Conservation (phyloP, 2,113 vertebrate species). For the Myiopsitta monachus region DNA sequence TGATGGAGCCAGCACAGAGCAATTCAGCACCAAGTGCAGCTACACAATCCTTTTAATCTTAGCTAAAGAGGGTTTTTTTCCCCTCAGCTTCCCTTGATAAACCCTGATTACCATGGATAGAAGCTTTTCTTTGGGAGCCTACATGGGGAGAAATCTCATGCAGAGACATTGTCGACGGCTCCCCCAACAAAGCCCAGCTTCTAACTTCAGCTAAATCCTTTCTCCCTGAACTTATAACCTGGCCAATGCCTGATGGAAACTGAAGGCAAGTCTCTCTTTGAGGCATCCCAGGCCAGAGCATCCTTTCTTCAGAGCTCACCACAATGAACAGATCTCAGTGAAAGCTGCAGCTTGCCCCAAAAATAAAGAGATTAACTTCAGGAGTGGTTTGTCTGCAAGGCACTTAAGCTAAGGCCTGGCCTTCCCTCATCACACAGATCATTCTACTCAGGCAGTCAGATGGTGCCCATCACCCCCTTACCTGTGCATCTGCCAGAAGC, state of each 20-base stretch:
- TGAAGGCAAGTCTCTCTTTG: background rate
- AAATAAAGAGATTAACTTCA: slow-evolving; percentile 41
- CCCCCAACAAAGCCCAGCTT: background rate
- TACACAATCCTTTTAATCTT: slow-evolving; percentile 65
- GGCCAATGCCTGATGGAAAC: background rate
- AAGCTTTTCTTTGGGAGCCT: slow-evolving; percentile 31
- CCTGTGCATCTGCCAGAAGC: background rate
- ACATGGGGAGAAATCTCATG: background rate
- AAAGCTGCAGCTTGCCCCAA: background rate
- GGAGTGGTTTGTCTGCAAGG: background rate
- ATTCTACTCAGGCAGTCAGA: background rate
- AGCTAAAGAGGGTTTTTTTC: slow-evolving; percentile 7
- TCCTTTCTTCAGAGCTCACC: background rate
- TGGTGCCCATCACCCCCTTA: background rate
- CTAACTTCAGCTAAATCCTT: slow-evolving; percentile 19
- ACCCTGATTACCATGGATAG: slow-evolving; percentile 64
- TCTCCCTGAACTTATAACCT: background rate
- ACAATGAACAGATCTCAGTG: background rate
- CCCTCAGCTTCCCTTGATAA: slow-evolving; percentile 47
- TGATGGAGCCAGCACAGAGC: background rate
- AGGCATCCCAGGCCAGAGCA: background rate
- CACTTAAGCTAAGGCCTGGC: background rate
- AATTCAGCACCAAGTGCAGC: slow-evolving; percentile 68
- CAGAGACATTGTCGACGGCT: background rate
- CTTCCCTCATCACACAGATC: background rate